These are phyloP conservation scores for Pristis pectinata DNA, from an alignment of 2,797 vertebrate genomes.

Conservation along the genomic window DNA sequence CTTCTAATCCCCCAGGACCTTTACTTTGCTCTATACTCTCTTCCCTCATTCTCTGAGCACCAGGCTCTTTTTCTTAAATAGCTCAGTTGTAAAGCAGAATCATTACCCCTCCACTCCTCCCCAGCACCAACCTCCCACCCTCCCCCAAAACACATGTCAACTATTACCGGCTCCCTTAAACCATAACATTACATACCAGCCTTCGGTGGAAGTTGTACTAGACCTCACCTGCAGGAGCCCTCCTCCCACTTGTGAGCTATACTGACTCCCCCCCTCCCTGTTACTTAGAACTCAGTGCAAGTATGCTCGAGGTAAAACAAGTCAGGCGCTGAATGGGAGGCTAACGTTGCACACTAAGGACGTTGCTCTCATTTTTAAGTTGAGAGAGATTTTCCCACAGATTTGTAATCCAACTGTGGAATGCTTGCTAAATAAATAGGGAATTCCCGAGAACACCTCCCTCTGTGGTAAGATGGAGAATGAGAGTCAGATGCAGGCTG, in stretches of 20 bases:
- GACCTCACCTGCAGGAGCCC: conserved; percentile 67
- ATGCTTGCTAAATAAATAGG: not conserved
- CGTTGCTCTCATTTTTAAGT: no score
- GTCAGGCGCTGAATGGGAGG: no score
- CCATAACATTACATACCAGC: conserved; percentile 61
- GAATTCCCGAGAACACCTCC: not conserved
- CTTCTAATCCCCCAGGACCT: conserved; percentile 59
- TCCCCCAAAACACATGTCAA: conserved; percentile 56
- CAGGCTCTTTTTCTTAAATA: conserved; percentile 30
- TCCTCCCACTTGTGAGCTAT: conserved; percentile 51
- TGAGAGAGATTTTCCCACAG: not conserved
- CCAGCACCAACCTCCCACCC: not conserved
- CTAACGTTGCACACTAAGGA: not conserved
- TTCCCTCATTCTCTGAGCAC: conserved; percentile 32
- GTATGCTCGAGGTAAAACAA: not conserved
- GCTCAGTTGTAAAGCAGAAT: conserved; percentile 28
- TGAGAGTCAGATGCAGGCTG: not conserved
- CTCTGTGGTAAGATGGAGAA: not conserved
- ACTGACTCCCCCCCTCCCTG: not conserved
- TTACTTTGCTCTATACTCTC: conserved; percentile 44
- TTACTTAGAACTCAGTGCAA: not conserved
- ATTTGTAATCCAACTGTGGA: not conserved
- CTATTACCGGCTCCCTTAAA: conserved; percentile 61
- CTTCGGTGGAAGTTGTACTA: conserved; percentile 62
- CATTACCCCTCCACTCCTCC: not conserved